Percentiles rank a stretch among this genome's conserved stretches.
Evolutionary conservation across 2,113 vertebrate species (phyloP).

Genomic region (Equus przewalskii): DNA sequence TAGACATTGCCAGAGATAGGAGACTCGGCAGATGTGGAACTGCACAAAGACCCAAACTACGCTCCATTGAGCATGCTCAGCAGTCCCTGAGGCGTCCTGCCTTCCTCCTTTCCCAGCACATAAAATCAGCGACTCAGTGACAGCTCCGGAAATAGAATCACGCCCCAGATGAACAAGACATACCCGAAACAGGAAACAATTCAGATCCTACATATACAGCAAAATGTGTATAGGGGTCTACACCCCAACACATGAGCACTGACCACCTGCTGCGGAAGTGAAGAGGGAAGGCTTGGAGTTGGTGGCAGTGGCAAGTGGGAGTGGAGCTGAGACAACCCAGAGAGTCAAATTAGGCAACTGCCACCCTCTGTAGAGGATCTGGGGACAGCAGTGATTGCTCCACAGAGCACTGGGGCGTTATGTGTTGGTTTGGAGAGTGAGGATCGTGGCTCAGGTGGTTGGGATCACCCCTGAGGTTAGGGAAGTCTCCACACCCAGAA

Average conservation of each 20-base stretch:
- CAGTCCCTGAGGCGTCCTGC: neutral
- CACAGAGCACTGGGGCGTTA: accelerated
- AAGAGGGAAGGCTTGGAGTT: too few relatives aligned
- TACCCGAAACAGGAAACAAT: neutral
- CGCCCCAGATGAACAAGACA: neutral
- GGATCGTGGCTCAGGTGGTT: neutral
- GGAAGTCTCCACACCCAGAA: neutral
- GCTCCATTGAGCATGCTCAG: neutral
- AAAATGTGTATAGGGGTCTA: neutral
- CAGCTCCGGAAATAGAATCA: neutral
- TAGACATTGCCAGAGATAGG: neutral
- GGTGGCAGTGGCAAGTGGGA: accelerated
- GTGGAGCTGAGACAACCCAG: neutral
- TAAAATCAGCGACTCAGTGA: neutral
- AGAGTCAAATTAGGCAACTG: accelerated
- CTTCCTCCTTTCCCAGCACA: neutral
- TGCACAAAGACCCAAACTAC: too few relatives aligned
- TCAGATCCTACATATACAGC: neutral
- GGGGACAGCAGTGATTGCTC: neutral
- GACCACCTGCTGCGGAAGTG: neutral
- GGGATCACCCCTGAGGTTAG: neutral
- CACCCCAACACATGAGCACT: neutral
- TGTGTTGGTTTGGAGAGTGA: neutral
- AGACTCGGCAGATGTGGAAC: neutral
- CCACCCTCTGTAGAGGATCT: neutral